Percentiles rank a stretch among this genome's conserved stretches.
phyloP scores from a whole-genome alignment of 2,113 vertebrate genomes.

The Leptobrachium ailaonicum region DNA sequence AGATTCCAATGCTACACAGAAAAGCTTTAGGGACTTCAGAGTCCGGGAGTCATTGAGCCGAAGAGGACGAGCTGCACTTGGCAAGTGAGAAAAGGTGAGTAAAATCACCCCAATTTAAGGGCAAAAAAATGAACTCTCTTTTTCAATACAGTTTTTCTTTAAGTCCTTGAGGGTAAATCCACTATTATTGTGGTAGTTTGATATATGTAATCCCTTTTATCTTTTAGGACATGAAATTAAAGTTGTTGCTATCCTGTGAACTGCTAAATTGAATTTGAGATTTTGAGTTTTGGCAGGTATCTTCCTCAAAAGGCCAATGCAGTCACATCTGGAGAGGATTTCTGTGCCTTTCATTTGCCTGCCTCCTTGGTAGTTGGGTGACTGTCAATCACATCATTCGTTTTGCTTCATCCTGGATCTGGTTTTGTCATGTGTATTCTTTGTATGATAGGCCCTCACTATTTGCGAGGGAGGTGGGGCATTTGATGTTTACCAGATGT shows the following conservation, averaged over 20 bases:
- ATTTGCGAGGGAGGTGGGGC: constrained; percentile 44
- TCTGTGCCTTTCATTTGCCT: constrained; percentile 39
- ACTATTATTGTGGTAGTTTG: constrained; percentile 29
- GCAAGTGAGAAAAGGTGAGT: too few relatives aligned
- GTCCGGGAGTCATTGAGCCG: too few relatives aligned
- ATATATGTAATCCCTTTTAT: constrained; percentile 26
- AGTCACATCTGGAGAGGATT: constrained; percentile 51
- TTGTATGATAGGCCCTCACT: constrained; percentile 43
- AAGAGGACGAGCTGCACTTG: too few relatives aligned
- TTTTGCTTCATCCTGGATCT: constrained; percentile 43
- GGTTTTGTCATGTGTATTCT: constrained; percentile 39
- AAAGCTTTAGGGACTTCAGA: too few relatives aligned
- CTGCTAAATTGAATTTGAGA: constrained; percentile 55
- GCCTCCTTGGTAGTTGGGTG: constrained; percentile 34
- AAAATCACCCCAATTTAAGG: too few relatives aligned
- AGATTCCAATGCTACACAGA: too few relatives aligned
- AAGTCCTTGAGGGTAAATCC: too few relatives aligned
- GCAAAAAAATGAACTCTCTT: too few relatives aligned
- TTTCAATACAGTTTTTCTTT: too few relatives aligned
- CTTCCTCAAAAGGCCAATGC: constrained; percentile 32
- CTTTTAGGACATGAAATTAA: constrained; percentile 56
- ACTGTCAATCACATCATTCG: constrained; percentile 29
- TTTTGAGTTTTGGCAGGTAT: constrained; percentile 31
- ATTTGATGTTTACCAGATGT: constrained; percentile 59
- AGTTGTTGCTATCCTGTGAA: constrained; percentile 54